These are phyloP conservation scores for Mobula hypostoma DNA, from an alignment of 2,113 vertebrate genomes.

Conservation along the genomic window DNA sequence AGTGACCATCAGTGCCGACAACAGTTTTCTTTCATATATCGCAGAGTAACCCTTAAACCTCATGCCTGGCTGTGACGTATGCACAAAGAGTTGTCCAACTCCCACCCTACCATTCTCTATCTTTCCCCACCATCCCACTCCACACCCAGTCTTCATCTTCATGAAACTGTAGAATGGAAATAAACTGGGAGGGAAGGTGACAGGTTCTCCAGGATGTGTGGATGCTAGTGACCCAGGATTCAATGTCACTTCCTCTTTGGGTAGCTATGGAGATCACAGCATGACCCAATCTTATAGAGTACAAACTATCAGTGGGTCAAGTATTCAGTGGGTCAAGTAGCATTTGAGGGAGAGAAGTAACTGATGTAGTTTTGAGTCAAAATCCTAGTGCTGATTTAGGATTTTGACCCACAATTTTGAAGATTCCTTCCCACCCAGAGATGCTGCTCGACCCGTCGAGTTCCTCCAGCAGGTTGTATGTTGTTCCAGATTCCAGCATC, in stretches of 20 bases:
- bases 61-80: not conserved
- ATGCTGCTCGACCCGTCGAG: too few relatives aligned
- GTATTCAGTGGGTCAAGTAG: too few relatives aligned
- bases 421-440: too few relatives aligned
- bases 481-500: too few relatives aligned
- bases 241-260: not conserved
- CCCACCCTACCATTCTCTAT: too few relatives aligned
- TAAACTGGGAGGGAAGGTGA: not conserved
- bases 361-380: too few relatives aligned
- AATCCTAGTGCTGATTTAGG: too few relatives aligned
- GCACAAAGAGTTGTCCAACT: not conserved
- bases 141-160: not conserved
- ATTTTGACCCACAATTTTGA: too few relatives aligned
- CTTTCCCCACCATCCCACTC: too few relatives aligned
- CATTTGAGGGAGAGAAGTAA: too few relatives aligned
- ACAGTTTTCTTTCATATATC: not conserved
- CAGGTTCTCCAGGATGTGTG: not conserved
- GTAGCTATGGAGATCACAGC: not conserved
- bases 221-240: not conserved
- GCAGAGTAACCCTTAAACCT: not conserved
- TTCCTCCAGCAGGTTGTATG: too few relatives aligned
- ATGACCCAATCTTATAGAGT: not conserved
- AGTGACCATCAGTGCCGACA: not conserved
- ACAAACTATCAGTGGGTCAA: too few relatives aligned
- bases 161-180: not conserved